Evolutionary conservation across 2,888 invertebrate species (phyloP).

Genomic region (Drosophila yooni): DNA sequence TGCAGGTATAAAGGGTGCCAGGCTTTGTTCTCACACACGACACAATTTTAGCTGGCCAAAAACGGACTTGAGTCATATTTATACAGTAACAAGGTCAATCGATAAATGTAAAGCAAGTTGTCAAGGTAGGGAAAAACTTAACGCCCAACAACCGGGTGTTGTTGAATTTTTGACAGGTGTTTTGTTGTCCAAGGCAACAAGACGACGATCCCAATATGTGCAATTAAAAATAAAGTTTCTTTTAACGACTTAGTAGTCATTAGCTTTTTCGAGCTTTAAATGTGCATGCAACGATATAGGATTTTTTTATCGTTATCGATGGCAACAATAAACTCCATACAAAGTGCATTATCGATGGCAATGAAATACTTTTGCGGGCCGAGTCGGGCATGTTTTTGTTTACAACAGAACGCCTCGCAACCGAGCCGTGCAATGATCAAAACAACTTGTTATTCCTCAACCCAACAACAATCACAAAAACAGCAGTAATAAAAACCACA

Average conservation of each 20-base stretch:
- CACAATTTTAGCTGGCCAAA: constrained; percentile 28
- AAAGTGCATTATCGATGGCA: constrained; percentile 56
- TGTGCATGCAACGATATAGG: constrained; percentile 50
- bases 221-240: constrained; percentile 49
- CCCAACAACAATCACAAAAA: constrained; percentile 33
- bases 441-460: constrained; percentile 74
- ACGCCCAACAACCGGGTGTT: constrained; percentile 65
- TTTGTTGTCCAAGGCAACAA: constrained; percentile 66
- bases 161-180: constrained; percentile 66
- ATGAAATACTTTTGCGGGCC: constrained; percentile 67
- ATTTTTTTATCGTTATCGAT: constrained; percentile 53
- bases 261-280: constrained; percentile 22
- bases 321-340: constrained; percentile 23
- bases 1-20: neutral
- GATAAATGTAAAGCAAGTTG: constrained; percentile 69
- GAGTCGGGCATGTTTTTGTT: constrained; percentile 50
- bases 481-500: constrained; percentile 39
- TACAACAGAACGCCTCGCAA: constrained; percentile 48
- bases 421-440: constrained; percentile 65
- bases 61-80: constrained; percentile 61
- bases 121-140: constrained; percentile 65
- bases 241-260: constrained; percentile 48
- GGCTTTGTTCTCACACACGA: constrained; percentile 41
- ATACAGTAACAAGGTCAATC: constrained; percentile 80
- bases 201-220: neutral